Base-by-base conservation (phyloP, 1,140 invertebrate species). In the Thaumetopoea pityocampa region DNA sequence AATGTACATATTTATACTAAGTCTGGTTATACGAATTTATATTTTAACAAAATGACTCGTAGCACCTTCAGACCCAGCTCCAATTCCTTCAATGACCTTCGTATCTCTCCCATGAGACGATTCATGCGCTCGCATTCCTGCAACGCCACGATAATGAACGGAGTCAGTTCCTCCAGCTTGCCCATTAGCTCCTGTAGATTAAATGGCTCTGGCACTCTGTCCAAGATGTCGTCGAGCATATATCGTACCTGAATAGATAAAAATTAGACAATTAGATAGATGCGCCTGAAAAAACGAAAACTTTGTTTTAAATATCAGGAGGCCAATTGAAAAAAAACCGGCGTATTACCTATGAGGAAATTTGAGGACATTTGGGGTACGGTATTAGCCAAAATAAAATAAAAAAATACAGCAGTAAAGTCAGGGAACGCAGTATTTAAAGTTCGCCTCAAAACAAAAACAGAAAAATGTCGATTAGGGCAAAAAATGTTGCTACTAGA, bases 61-160 rank as follows among this genome's bases (percentile, higher is more conserved):
- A 19, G 0, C 36, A 94, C 93, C 86, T 97, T 97, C 0, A 97
- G 84, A 5, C 95, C 96, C 2, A 96, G 86, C 50, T 96, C 92
- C 0, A 97, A 83, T 85, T 98, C 96, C 50, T 90, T 90, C 0
- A 99, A 85, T 0, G 95, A 95, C 9, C 93, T 83, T 40, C 89
- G 88, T 14, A 98, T 91, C 78, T 96, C 94, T 3, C 84, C 82
- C 42, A 93, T 94, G 1, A 99, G 85, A 5, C 88, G 86, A 70
- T 98, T 99, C 95, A 98, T 98, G 28, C 96, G 87, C 77, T 98
- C 96, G 72, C 96, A 97, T 85, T 98, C 97, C 86, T 98, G 96
- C 51, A 98, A 92, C 2, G 94, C 94, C 0, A 98, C 96, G 8
- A 97, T 95, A 0, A 95, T 92, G 62, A 92, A 98, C 0, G 96